Base-by-base conservation (phyloP, 2,113 vertebrate genomes). In the Lepus europaeus region DNA sequence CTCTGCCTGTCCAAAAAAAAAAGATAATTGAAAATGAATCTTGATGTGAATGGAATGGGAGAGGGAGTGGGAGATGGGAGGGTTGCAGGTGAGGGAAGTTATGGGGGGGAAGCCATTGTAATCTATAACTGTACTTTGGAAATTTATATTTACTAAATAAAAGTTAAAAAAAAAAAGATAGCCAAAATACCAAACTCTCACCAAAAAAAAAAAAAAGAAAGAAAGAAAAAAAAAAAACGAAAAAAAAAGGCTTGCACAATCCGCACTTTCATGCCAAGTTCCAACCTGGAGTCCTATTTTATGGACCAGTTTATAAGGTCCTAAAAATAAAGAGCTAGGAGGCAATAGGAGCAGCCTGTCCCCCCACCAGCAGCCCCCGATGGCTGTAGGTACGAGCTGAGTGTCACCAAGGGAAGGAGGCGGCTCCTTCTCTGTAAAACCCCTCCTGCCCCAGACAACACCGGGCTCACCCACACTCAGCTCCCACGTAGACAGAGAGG, bases 221-320 rank as follows among this genome's bases (percentile, higher is more conserved):
- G 39, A 39, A 39, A 39, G 5, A 5, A 39, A 39, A 39, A 39
- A 5, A 39, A 5, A 45, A 45, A 6, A 45, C n/a, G n/a, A 45
- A 31, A 56, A 61, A 12, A 4, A 69, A 0, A 27, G 25, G 74
- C 90, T 95, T 96, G 11, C 79, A 95, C 89, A 23, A 39, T 83
- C 73, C 74, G 51, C 66, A 17, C 95, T 66, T 81, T 87, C 91
- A 90, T 79, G 89, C 39, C 94, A 96, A 92, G 14, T 94, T 97
- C 87, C 59, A 90, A 80, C 77, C 69, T 63, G 22, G 29, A 84
- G 36, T 87, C 76, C 92, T 66, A 77, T 73, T 80, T 93, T 76
- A 91, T 85, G 77, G 68, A 86, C 83, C 68, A 84, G 88, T 96
- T 93, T 89, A 94, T 86, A 91, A 95, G 66, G 31, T 45, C 45